Evolutionary conservation across 2,888 invertebrate genomes (phyloP).

Genomic region (Tetramorium bicarinatum): DNA sequence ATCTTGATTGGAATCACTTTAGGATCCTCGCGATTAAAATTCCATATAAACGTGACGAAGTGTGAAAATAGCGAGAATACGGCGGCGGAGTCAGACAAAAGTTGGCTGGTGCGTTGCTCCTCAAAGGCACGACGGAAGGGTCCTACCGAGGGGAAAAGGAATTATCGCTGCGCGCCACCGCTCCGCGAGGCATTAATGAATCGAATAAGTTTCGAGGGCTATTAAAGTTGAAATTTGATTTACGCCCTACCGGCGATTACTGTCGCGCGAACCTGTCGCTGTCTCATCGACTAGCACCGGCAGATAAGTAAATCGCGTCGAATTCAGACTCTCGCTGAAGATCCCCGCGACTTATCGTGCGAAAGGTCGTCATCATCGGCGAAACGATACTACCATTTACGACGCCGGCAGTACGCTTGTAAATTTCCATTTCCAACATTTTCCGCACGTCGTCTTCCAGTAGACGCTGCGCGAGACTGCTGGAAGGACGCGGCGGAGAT

Average conservation of each 20-base stretch:
- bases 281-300: slow-evolving; percentile 51
- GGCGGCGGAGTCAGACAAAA: slow-evolving; percentile 33
- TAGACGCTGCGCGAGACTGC: background rate
- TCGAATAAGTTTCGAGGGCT: slow-evolving; percentile 78
- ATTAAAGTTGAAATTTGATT: slow-evolving; percentile 79
- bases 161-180: slow-evolving; percentile 68
- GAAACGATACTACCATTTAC: slow-evolving; percentile 30
- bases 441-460: slow-evolving; percentile 1
- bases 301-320: slow-evolving; percentile 74
- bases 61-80: slow-evolving; percentile 43
- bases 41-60: slow-evolving; percentile 48
- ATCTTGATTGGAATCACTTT: background rate
- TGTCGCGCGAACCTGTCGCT: slow-evolving; percentile 62
- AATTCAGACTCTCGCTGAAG: slow-evolving; percentile 69
- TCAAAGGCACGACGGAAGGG: slow-evolving; percentile 14
- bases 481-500: slow-evolving; percentile 48
- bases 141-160: slow-evolving; percentile 42
- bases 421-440: slow-evolving; percentile 47
- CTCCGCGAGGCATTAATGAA: slow-evolving; percentile 73
- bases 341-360: slow-evolving; percentile 47
- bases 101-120: slow-evolving; percentile 32
- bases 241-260: slow-evolving; percentile 72
- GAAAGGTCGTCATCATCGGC: slow-evolving; percentile 38
- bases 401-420: slow-evolving; percentile 46
- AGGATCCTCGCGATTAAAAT: slow-evolving; percentile 25